A percentile compares a stretch with the other conserved stretches of the same genome.
These are phyloP conservation scores for Drosophila oshimai DNA, from an alignment of 1,140 invertebrate species.

Conservation along the genomic window DNA sequence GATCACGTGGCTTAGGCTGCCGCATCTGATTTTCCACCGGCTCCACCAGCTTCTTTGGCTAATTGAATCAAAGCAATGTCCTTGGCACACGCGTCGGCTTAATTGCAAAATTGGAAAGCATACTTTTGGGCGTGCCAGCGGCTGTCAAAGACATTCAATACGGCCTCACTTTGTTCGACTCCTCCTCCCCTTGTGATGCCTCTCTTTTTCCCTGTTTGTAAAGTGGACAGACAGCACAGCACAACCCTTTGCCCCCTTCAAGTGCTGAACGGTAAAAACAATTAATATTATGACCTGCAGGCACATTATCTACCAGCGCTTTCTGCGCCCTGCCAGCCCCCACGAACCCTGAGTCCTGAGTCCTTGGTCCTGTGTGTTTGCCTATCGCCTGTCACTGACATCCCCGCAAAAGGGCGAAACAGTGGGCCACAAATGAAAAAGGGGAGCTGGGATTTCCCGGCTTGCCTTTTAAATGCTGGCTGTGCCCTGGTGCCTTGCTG, in stretches of 20 bases:
- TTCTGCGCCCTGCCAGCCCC: not conserved
- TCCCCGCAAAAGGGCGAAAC: conserved; percentile 33
- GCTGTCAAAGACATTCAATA: conserved; percentile 73
- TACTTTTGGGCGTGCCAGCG: conserved; percentile 57
- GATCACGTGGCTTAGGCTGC: conserved; percentile 61
- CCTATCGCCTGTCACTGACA: conserved; percentile 73
- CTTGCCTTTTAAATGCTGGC: conserved; percentile 49
- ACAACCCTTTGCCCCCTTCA: conserved; percentile 55
- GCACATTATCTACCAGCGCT: conserved; percentile 60
- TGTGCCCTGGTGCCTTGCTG: conserved; percentile 20
- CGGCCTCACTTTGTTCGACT: conserved; percentile 2
- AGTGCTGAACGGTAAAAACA: conserved; percentile 68
- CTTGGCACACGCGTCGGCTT: conserved; percentile 52
- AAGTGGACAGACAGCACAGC: conserved; percentile 20
- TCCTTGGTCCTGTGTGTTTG: conserved; percentile 40
- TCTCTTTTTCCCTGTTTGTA: not conserved
- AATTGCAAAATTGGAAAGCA: conserved; percentile 74
- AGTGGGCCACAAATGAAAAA: not conserved
- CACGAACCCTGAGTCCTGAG: conserved; percentile 19
- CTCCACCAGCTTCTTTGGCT: conserved; percentile 37
- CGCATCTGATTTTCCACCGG: not conserved
- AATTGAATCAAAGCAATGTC: conserved; percentile 73
- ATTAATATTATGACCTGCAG: conserved; percentile 79
- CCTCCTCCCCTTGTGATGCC: not conserved
- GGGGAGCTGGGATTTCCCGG: not conserved